phyloP scores from a whole-genome alignment of 2,888 invertebrate species.

The Cerastoderma edule region DNA sequence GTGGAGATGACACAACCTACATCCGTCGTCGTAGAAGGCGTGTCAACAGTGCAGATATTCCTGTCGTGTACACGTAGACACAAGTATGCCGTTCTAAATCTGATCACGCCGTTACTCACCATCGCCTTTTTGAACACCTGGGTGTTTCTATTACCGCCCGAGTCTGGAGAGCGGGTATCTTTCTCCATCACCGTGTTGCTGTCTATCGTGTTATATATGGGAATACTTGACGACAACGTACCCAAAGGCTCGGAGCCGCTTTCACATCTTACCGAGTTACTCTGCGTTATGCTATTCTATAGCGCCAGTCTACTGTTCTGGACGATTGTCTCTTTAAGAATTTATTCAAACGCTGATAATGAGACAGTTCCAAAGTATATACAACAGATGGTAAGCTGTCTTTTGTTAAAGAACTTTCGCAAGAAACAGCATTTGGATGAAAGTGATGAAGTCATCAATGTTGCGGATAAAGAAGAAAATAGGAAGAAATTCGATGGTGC shows the following conservation, averaged over 20 bases:
- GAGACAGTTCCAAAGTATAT: slow-evolving; percentile 15
- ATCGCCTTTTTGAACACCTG: slow-evolving; percentile 30
- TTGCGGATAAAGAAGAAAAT: neutral
- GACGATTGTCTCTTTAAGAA: slow-evolving; percentile 23
- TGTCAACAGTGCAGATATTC: too few species aligned
- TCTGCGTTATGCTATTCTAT: slow-evolving; percentile 31
- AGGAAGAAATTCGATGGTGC: too few species aligned
- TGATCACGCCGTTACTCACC: slow-evolving; percentile 31
- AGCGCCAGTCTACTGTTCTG: slow-evolving; percentile 31
- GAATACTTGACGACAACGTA: slow-evolving; percentile 40
- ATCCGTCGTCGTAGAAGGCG: too few species aligned
- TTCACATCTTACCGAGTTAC: slow-evolving; percentile 14
- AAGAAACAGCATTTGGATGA: neutral
- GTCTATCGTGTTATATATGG: slow-evolving; percentile 40
- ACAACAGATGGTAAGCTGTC: neutral
- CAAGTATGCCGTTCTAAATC: slow-evolving; percentile 23
- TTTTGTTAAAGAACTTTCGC: too few species aligned
- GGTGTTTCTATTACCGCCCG: slow-evolving; percentile 38
- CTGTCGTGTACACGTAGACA: too few species aligned
- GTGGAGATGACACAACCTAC: too few species aligned
- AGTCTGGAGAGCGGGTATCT: slow-evolving; percentile 35
- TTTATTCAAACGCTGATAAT: slow-evolving; percentile 1
- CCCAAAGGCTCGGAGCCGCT: slow-evolving; percentile 38
- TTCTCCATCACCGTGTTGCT: slow-evolving; percentile 34
- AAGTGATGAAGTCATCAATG: neutral